phyloP scores from a whole-genome alignment of 1,140 invertebrate genomes.

The Vanessa tameamea region DNA sequence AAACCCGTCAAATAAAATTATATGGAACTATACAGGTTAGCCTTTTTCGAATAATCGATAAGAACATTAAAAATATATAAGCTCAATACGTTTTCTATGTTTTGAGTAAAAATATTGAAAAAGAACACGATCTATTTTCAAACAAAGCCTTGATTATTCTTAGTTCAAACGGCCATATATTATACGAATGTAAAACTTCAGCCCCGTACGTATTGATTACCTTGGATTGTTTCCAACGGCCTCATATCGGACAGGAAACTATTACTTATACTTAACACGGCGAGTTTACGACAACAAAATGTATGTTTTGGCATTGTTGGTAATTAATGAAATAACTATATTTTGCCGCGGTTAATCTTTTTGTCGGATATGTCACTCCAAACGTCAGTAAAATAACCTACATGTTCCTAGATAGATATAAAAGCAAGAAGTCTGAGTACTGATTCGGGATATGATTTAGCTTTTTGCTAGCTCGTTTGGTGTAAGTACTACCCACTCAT shows the following conservation, averaged over 20 bases:
- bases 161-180: not conserved
- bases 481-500: too few species aligned
- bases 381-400: not conserved
- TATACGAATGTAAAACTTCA: constrained; percentile 7
- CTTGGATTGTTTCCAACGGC: constrained; percentile 31
- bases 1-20: too few species aligned
- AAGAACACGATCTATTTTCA: not conserved
- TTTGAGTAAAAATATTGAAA: too few species aligned
- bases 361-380: not conserved
- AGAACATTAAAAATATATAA: too few species aligned
- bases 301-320: constrained; percentile 5
- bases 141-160: not conserved
- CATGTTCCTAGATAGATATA: too few species aligned
- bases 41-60: too few species aligned
- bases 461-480: too few species aligned
- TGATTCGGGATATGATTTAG: too few species aligned
- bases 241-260: constrained; percentile 22
- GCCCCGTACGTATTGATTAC: constrained; percentile 16
- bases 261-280: constrained; percentile 11
- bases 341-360: not conserved
- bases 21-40: too few species aligned
- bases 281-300: constrained; percentile 20
- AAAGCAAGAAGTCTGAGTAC: too few species aligned
- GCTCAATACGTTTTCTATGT: too few species aligned
- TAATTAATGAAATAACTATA: not conserved